Conservation (phyloP, 2,888 invertebrate species). For the Coelogynopora nodosa region DNA sequence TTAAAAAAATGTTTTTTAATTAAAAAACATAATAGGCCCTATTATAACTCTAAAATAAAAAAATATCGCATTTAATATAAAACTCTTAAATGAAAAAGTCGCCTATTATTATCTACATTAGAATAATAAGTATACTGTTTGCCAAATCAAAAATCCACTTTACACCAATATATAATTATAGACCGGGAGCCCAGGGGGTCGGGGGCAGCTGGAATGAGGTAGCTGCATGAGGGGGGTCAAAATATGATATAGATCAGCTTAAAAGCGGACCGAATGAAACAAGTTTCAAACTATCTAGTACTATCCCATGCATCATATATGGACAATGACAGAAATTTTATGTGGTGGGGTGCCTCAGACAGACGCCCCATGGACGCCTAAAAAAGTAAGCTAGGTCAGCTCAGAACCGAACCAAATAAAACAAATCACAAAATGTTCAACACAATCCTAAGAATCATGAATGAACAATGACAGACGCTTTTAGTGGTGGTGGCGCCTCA, state of each 20-base stretch:
- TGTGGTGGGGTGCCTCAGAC: conserved; percentile 28
- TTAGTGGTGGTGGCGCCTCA: not conserved
- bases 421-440: conserved; percentile 13
- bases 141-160: no score
- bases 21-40: no score
- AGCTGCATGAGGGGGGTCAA: conserved; percentile 21
- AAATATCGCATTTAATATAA: no score
- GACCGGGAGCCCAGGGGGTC: no score
- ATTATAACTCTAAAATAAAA: no score
- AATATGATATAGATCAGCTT: conserved; percentile 2
- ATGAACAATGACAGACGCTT: conserved; percentile 31
- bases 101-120: no score
- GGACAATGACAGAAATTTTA: conserved; percentile 23
- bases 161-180: no score
- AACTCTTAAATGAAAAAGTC: no score
- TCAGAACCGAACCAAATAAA: conserved; percentile 28
- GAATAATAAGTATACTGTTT: no score
- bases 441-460: conserved; percentile 14
- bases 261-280: conserved; percentile 12
- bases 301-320: not conserved
- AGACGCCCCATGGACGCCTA: conserved; percentile 9
- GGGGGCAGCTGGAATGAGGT: no score
- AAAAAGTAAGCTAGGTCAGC: conserved; percentile 23
- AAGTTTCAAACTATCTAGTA: conserved; percentile 10
- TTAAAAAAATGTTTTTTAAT: no score